Base-by-base conservation (phyloP, 1,140 invertebrate genomes). In the Tenebrio molitor region DNA sequence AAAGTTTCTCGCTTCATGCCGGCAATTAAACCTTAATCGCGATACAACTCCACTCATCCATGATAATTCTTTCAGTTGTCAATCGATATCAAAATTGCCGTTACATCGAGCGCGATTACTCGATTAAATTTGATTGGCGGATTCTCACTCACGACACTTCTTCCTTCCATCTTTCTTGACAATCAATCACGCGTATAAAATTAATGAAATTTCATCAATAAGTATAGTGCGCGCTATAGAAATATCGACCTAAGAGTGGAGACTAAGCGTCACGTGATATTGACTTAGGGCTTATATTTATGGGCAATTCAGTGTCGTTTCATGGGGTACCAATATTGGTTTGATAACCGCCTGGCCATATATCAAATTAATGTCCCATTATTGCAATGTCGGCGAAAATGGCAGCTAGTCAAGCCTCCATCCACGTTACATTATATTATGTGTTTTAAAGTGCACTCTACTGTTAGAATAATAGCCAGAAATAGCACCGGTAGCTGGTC, bases 311-410 rank as follows among this genome's bases (percentile, higher is more conserved):
- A 74, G 75, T 79, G 79, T 79, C 80, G 78, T 80, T 81, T 78
- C 76, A 79, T 73, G 76, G 80, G 79, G 75, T 76, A 80, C 77
- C 80, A 77, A 81, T 81, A 82, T 82, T 81, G 80, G 77, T 80
- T 77, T 81, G 81, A 82, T 82, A 81, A 81, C 79, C 77, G 74
- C 75, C 76, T 72, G 72, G 74, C 73, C 74, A 81, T 81, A 80
- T 78, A 82, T 82, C 81, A 82, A 82, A 81, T 74, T 81, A 81
- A 81, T 81, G 78, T 80, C 75, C 80, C 74, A 80, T 81, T 81
- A 81, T 81, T 81, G 80, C 77, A 75, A 72, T 80, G 77, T 81
- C 80, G 78, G 76, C 79, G 75, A 80, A 81, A 80, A 74, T 73
- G 69, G 72, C 72, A 67, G 74, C 64, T 42, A 66, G 64, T 66